These are phyloP conservation scores for Drosophila tani DNA, from an alignment of 1,140 invertebrate species.

Conservation along the genomic window DNA sequence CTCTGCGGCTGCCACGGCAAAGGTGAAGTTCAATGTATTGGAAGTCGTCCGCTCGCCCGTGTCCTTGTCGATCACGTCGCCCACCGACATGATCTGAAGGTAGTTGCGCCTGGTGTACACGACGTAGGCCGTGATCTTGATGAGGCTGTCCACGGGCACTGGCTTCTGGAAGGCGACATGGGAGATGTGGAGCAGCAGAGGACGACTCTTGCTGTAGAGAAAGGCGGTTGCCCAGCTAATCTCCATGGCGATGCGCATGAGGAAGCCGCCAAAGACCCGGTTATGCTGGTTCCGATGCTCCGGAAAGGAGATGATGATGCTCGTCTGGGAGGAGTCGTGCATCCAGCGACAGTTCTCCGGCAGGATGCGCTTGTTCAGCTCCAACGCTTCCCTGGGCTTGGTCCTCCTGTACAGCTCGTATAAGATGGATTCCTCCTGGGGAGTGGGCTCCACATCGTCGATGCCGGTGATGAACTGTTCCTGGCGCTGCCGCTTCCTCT, in stretches of 20 bases:
- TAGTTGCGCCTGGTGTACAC: slow-evolving; percentile 88
- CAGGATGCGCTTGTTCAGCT: slow-evolving; percentile 85
- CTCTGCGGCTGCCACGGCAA: slow-evolving; percentile 86
- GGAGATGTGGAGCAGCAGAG: slow-evolving; percentile 88
- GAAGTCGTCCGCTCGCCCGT: slow-evolving; percentile 87
- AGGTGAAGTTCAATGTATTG: slow-evolving; percentile 92
- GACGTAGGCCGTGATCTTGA: slow-evolving; percentile 89
- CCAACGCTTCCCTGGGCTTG: slow-evolving; percentile 85
- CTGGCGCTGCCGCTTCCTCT: slow-evolving; percentile 86
- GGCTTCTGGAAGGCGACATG: slow-evolving; percentile 90
- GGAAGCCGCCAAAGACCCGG: slow-evolving; percentile 93
- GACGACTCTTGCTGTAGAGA: slow-evolving; percentile 87
- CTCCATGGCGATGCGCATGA: slow-evolving; percentile 92
- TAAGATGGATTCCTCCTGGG: slow-evolving; percentile 88
- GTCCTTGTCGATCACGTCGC: slow-evolving; percentile 88
- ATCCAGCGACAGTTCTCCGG: slow-evolving; percentile 89
- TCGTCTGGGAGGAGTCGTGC: slow-evolving; percentile 84
- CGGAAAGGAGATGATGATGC: slow-evolving; percentile 70
- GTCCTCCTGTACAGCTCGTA: slow-evolving; percentile 89
- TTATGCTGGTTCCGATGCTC: slow-evolving; percentile 90
- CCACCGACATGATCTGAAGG: slow-evolving; percentile 89
- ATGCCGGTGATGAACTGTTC: slow-evolving; percentile 86
- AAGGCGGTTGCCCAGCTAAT: slow-evolving; percentile 89
- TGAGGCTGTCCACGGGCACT: slow-evolving; percentile 90
- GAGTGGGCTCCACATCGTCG: slow-evolving; percentile 88